Base-by-base conservation (phyloP, 2,113 vertebrate genomes). In the Grantiella picta region DNA sequence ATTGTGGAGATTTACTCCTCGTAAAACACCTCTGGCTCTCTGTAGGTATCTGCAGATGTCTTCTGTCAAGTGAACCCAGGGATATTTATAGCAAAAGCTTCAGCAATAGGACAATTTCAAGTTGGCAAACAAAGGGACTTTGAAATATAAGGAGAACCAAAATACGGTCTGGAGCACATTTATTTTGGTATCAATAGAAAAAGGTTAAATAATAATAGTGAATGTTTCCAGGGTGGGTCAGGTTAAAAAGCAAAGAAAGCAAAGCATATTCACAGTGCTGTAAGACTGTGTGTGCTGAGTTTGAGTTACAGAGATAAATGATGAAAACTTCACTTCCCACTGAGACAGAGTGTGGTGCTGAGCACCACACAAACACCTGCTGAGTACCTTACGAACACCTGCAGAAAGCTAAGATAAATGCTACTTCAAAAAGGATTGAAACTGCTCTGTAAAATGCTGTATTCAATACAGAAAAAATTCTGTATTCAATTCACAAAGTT, bases 251-350 rank as follows among this genome's bases (percentile, higher is more conserved):
- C 40, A 83, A 60, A 85, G 84, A 44, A 83, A 91, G 72, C 36
- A 47, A 66, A 92, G 38, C 38, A 1, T 70, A 59, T 94, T 88
- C 28, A 5, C 35, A 33, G 56, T 20, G 44, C 79, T 50, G 15
- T 56, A 27, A 59, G 52, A 63, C 33, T 40, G 25, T 89, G 56
- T 56, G 11, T 10, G 5, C n/a, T 10, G 31, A 89, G 68, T 85
- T 85, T 82, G 84, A 88, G 42, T 86, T 92, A 75, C 44, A 75
- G 54, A 92, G 80, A 94, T 40, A 83, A 95, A 95, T 44, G 35
- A 66, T 64, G n/a, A 87, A 86, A 89, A 59, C 42, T 82, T 93
- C n/a, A 40, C 63, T 91, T 81, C 71, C 83, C 16, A 7, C 82
- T 53, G 91, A 53, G 45, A 63, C 36, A 10, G 66, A 92, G 61